Conservation (phyloP, 2,888 invertebrate genomes). For the Sinotaia quadrata region DNA sequence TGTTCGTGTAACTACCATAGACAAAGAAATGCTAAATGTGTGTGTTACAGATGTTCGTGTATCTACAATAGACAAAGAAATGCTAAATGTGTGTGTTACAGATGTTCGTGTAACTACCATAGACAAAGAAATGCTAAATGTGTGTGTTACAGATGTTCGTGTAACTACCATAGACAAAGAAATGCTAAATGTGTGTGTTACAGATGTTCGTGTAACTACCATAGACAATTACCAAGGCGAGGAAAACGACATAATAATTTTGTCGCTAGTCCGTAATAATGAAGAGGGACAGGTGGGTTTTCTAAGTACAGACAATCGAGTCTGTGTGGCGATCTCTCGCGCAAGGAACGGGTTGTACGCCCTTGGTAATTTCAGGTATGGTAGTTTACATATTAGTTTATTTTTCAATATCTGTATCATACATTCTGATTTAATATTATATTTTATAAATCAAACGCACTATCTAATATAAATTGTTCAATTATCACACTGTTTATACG, state of each 20-base stretch:
- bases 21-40: too few species aligned
- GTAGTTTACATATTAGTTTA: too few species aligned
- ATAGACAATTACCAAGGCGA: constrained; percentile 38
- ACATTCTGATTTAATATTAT: too few species aligned
- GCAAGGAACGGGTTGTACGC: constrained; percentile 53
- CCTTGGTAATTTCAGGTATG: constrained; percentile 59
- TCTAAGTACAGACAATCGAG: constrained; percentile 32
- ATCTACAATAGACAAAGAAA: too few species aligned
- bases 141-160: not conserved
- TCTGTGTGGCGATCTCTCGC: constrained; percentile 35
- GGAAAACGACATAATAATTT: constrained; percentile 32
- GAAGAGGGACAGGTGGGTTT: constrained; percentile 29
- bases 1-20: too few species aligned
- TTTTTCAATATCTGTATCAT: too few species aligned
- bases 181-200: not conserved
- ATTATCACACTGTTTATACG: too few species aligned
- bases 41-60: too few species aligned
- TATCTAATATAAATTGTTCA: too few species aligned
- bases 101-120: too few species aligned
- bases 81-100: too few species aligned
- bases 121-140: not conserved
- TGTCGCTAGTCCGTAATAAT: constrained; percentile 34
- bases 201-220: constrained; percentile 25
- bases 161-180: not conserved
- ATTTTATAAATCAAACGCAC: too few species aligned